A percentile compares a stretch with the other conserved stretches of the same genome.
These are phyloP conservation scores for Thumatha senex DNA, from an alignment of 2,888 invertebrate species.

Conservation along the genomic window DNA sequence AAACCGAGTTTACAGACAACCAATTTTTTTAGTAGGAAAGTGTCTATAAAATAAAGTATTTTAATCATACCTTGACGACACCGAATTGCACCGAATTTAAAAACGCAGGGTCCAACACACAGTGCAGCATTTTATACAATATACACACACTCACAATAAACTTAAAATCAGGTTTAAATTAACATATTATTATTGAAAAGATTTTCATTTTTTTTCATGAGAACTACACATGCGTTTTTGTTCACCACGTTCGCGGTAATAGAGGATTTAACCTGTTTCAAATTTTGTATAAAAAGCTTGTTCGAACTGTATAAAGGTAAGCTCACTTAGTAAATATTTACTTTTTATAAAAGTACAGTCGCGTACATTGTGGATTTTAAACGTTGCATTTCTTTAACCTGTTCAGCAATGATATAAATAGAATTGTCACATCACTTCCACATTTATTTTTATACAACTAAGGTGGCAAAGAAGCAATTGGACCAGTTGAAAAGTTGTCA, in stretches of 20 bases:
- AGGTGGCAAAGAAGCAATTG: too few species aligned
- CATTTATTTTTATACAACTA: too few species aligned
- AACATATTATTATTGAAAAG: slow-evolving; percentile 19
- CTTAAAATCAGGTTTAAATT: not conserved
- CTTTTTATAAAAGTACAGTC: slow-evolving; percentile 39
- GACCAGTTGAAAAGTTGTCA: too few species aligned
- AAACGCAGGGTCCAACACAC: slow-evolving; percentile 32
- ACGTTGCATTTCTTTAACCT: not conserved
- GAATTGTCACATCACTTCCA: too few species aligned
- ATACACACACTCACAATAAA: slow-evolving; percentile 8
- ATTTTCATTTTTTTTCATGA: not conserved
- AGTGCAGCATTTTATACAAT: slow-evolving; percentile 27
- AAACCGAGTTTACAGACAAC: too few species aligned
- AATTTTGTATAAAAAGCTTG: slow-evolving; percentile 26
- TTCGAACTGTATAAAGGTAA: slow-evolving; percentile 37
- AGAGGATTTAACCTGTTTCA: slow-evolving; percentile 36
- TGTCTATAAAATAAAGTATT: too few species aligned
- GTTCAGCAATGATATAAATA: not conserved
- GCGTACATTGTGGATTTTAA: slow-evolving; percentile 9
- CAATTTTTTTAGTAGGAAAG: too few species aligned
- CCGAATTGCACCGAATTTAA: slow-evolving; percentile 34
- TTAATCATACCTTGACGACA: slow-evolving; percentile 29
- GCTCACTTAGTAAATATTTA: slow-evolving; percentile 50
- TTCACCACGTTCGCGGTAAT: slow-evolving; percentile 17
- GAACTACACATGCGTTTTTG: slow-evolving; percentile 14